Evolutionary conservation across 2,113 vertebrate species (phyloP).

Genomic region (Limnothrissa miodon): DNA sequence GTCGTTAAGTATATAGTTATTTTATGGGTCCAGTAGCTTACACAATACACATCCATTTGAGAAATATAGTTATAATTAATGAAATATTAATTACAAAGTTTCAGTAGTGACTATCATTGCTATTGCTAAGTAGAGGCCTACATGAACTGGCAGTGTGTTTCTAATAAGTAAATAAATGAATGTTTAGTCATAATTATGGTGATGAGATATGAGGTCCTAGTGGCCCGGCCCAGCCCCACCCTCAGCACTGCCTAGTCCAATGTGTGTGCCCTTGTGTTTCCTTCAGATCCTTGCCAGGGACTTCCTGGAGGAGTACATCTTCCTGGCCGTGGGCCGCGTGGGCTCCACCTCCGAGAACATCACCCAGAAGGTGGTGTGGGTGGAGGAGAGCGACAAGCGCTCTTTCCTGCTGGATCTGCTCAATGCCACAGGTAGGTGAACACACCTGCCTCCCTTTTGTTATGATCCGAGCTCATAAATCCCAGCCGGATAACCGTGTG

Average conservation of each 20-base stretch:
- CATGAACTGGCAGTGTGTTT: no score
- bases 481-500: constrained; percentile 19
- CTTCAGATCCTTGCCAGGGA: constrained; percentile 93
- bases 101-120: no score
- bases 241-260: neutral
- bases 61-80: no score
- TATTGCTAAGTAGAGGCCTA: no score
- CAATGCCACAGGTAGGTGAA: constrained; percentile 88
- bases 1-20: no score
- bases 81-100: no score
- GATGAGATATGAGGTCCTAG: no score
- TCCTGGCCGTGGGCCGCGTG: constrained; percentile 95
- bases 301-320: constrained; percentile 98
- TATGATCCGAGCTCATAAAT: neutral
- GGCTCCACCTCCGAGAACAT: constrained; percentile 99
- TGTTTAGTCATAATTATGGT: no score
- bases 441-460: neutral
- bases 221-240: neutral
- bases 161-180: no score
- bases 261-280: neutral
- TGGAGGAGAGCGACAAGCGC: constrained; percentile 92
- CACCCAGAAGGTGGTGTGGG: constrained; percentile 99
- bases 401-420: constrained; percentile 96
- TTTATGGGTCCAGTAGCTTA: no score
- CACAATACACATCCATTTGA: no score